Evolutionary conservation across 2,888 invertebrate genomes (phyloP).

Genomic region (Arenicola marina): DNA sequence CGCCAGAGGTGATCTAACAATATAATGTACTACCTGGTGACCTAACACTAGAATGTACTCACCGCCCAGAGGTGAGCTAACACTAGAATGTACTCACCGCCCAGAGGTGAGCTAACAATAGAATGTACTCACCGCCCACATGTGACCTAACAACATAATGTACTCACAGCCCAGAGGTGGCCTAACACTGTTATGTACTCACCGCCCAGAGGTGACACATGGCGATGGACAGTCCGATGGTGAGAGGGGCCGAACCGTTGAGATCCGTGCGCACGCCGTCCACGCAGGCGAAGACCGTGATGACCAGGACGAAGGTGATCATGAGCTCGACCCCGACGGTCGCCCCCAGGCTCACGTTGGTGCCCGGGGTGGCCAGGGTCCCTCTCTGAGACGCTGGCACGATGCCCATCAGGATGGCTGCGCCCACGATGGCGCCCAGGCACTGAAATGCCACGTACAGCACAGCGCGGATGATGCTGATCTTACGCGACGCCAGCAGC

Average conservation of each 20-base stretch:
- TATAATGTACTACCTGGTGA: too few species aligned
- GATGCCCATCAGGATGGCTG: slow-evolving; percentile 35
- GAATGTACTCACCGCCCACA: too few species aligned
- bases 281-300: slow-evolving; percentile 37
- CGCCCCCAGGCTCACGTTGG: not conserved
- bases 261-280: slow-evolving; percentile 35
- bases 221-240: slow-evolving; percentile 39
- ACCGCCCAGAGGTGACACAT: slow-evolving; percentile 40
- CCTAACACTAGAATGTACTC: too few species aligned
- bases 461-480: slow-evolving; percentile 65
- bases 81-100: too few species aligned
- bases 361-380: slow-evolving; percentile 4
- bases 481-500: slow-evolving; percentile 79
- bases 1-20: too few species aligned
- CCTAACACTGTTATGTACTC: too few species aligned
- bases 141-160: too few species aligned
- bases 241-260: slow-evolving; percentile 38
- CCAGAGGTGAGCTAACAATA: too few species aligned
- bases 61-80: too few species aligned
- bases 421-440: slow-evolving; percentile 72
- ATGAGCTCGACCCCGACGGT: slow-evolving; percentile 30
- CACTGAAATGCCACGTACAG: slow-evolving; percentile 79
- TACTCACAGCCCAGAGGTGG: too few species aligned
- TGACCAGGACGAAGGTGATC: slow-evolving; percentile 41
- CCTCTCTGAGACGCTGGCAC: not conserved